Conservation (phyloP, 2,797 vertebrate species). For the Anniella stebbinsi region DNA sequence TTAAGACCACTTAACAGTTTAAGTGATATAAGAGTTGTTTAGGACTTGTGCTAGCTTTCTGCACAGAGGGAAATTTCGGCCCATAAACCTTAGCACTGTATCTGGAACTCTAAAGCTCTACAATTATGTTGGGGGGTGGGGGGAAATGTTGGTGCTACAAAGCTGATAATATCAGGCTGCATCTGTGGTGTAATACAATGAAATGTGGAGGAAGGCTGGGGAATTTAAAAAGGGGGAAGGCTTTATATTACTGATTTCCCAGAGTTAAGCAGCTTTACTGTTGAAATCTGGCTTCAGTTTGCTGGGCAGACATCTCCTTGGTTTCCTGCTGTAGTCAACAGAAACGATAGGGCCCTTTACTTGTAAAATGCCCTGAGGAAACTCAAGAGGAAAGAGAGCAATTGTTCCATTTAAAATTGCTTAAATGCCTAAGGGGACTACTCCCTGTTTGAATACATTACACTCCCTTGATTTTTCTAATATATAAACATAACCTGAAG, state of each 20-base stretch:
- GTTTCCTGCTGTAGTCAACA: constrained; percentile 67
- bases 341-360: constrained; percentile 50
- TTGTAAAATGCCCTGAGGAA: constrained; percentile 67
- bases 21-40: constrained; percentile 21
- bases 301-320: constrained; percentile 43
- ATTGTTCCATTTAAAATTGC: constrained; percentile 63
- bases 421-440: constrained; percentile 60
- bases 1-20: constrained; percentile 24
- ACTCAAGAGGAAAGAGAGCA: constrained; percentile 63
- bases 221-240: constrained; percentile 49
- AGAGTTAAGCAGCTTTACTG: constrained; percentile 63
- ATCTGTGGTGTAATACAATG: constrained; percentile 34
- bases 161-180: constrained; percentile 34
- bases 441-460: constrained; percentile 46
- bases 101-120: constrained; percentile 8
- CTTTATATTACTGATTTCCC: constrained; percentile 61
- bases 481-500: constrained; percentile 53
- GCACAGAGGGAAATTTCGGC: constrained; percentile 47
- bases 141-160: constrained; percentile 26
- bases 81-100: neutral
- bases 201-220: constrained; percentile 45
- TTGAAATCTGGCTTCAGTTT: constrained; percentile 74
- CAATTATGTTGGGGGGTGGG: constrained; percentile 16
- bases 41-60: neutral
- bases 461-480: constrained; percentile 59